Evolutionary conservation across 1,140 invertebrate species (phyloP), one percentile per base, ranked within the genome.

Genomic region (Bombus fervidus): DNA sequence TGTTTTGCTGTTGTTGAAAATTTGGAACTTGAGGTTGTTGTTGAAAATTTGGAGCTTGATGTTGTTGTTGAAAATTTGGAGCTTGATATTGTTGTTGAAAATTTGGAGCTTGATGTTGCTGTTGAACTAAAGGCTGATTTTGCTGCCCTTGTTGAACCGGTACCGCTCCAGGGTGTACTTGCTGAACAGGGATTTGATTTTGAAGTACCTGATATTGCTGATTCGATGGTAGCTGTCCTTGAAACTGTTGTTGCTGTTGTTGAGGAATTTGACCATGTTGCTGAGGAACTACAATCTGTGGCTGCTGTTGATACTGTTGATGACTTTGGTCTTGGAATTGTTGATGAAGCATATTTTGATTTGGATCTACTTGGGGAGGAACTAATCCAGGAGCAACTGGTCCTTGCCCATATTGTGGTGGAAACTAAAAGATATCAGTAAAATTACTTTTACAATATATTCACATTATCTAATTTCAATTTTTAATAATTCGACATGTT

Each of bases 161-260:
- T 73, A n/a, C 31, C 18, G 28, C 25, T n/a, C 25, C 39, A 18
- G 71, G 43, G n/a, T 75, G 43, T 25, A 37, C 8, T n/a, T 85
- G 85, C 18, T 91, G 86, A n/a, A 83, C 57, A 12, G 71, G 71
- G 75, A 73, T n/a, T 59, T 85, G 93, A 34, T 90, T 89, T 75
- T 94, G 93, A 83, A 94, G 92, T 75, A 95, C 91, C 18, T 89
- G 92, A 72, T 94, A 92, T 39, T 82, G 83, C 6, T 85, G 86
- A 10, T 87, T 53, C 25, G 80, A 78, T 71, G 76, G 77, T 39
- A 62, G 34, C 75, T 92, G 92, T 69, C 86, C 85, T 22, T 89
- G 83, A 2, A 75, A 81, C 0, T 78, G 86, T 43, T 86, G 87
- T 43, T 86, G 87, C 1, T 87, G 86, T 13, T 82, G 87, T 13